These are phyloP conservation scores for Eupeodes latifasciatus DNA, from an alignment of 2,888 invertebrate genomes.

Conservation along the genomic window DNA sequence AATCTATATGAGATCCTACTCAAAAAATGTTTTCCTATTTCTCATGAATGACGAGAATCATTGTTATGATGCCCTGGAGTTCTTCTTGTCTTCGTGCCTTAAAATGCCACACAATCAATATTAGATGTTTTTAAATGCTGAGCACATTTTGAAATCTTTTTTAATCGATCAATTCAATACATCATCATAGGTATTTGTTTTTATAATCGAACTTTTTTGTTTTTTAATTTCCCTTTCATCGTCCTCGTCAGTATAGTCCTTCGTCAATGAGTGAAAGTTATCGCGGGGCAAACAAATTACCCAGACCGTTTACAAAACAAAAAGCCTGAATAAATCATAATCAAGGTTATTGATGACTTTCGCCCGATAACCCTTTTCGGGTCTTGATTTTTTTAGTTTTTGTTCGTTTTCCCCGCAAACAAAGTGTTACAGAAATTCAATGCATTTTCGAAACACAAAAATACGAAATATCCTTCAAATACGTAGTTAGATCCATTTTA, in stretches of 20 bases:
- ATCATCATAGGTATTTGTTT: not conserved
- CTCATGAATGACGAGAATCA: no score
- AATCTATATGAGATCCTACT: no score
- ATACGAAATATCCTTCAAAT: conserved; percentile 20
- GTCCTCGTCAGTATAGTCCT: not conserved
- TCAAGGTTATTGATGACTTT: conserved; percentile 53
- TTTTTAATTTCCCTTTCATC: not conserved
- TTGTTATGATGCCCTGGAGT: no score
- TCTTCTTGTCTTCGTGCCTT: no score
- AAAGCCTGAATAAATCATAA: conserved; percentile 37
- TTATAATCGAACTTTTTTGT: not conserved
- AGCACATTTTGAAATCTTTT: not conserved
- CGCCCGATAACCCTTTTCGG: conserved; percentile 46
- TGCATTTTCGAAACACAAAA: conserved; percentile 37
- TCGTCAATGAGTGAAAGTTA: not conserved
- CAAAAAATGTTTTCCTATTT: no score
- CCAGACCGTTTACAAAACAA: conserved; percentile 26
- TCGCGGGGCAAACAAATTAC: conserved; percentile 24
- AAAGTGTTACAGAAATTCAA: conserved; percentile 35
- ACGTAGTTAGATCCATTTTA: conserved; percentile 41
- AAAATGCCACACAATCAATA: no score
- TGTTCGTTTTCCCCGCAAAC: conserved; percentile 1
- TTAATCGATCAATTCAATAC: not conserved
- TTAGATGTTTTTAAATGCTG: no score
- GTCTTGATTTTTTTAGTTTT: conserved; percentile 11